Evolutionary conservation across 2,888 invertebrate species (phyloP), one percentile per base, ranked within the genome.

Genomic region (Pardosa pseudoannulata): DNA sequence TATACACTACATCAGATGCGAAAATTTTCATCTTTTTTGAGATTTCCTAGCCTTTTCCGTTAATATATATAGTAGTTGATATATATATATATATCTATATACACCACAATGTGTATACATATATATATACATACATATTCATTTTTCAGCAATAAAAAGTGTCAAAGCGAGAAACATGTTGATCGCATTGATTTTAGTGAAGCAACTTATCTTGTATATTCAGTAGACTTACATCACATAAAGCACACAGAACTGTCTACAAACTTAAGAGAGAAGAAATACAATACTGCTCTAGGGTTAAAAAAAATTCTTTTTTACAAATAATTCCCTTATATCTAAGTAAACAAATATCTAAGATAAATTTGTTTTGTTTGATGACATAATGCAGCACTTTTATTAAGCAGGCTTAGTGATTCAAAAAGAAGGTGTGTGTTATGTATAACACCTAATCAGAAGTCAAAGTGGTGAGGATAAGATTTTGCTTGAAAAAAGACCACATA

Each of bases 141-240:
- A 23, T 32, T 56, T 50, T 56, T 19, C 65, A 75, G 65, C 13
- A 39, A 19, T 67, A 67, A 76, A 76, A 65, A 65, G 67, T 68
- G 50, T 29, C 13, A 46, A 41, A 65, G 31, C 11, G 31, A 65
- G 50, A 68, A 23, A 76, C 68, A 76, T 65, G 65, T 13, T 74
- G 62, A 65, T 65, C 32, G 50, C 32, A 67, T 68, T 32, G 27
- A 11, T 76, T 23, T 11, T 23, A 46, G 46, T 65, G 32, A 76
- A 76, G 76, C 76, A 76, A 46, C 28, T 41, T 65, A 46, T 71
- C 23, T 23, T 3, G 56, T 16, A 23, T 46, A 23, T 23, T 56
- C 23, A 56, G 56, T 23, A 56, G 56, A 56, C 23, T 56, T 56
- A 56, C 19, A 56, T 56, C 56, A 56, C 56, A 56, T 23, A 56